Evolutionary conservation across 2,888 invertebrate genomes (phyloP), one percentile per base, ranked within the genome.

Genomic region (Diabrotica balteata): DNA sequence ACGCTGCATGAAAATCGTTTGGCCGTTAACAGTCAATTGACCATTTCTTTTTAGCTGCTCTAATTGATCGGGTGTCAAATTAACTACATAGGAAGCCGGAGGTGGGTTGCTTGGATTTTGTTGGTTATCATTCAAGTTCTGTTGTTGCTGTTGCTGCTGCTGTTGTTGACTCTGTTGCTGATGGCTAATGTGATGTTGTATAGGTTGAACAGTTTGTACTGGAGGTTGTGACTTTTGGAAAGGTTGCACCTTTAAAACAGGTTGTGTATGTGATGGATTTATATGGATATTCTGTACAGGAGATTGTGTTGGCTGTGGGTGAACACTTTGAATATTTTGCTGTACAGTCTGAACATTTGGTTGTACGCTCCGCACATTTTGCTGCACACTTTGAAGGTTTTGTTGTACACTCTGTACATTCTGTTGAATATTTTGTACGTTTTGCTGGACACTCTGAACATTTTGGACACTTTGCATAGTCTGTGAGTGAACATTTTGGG

Each of bases 1-100:
- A 44, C 84, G 75, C 69, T 84, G 84, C 84, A 84, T 84, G 65
- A 83, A 84, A 11, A 84, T 84, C 2, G 84, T 84, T 70, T 84
- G 85, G 8, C 85, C 85, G 66, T 85, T 85, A 1, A 85, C 83
- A 1, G 84, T 84, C 53, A 85, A 72, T 69, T 84, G 84, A 10
- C 84, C 84, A 63, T 84, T 84, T 4, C 84, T 73, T 72, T 84
- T 84, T 65, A 85, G 73, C 68, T 83, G 83, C 68, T 85, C 85
- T 61, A 85, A 69, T 68, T 85, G 85, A 43, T 85, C 85, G 1
- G 84, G 83, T 7, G 84, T 84, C 62, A 85, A 74, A 74, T 84
- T 85, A 7, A 84, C 84, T n/a, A 84, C 83, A 66, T 83, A 84
- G 0, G 83, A 83, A n/a, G 83, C 81, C 8, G 82, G 81, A 22